Evolutionary conservation across 2,797 vertebrate species (phyloP), one percentile per base, ranked within the genome.

Genomic region (Odontamblyopus lacepedii): DNA sequence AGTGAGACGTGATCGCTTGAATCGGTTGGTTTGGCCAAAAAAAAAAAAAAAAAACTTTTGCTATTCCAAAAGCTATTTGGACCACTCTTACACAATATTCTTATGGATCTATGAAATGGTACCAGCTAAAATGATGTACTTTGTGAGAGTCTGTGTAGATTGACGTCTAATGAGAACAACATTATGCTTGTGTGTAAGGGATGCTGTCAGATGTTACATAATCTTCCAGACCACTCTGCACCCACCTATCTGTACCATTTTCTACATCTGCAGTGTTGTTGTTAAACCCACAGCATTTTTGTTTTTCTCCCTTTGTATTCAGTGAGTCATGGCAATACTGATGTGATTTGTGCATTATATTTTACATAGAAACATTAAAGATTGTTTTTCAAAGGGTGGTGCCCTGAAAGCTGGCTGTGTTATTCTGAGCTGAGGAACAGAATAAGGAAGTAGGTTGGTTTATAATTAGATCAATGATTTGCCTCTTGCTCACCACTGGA

Each of bases 381-480:
- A 63, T 78, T 55, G 81, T 68, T 76, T 53, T 83, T 69, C 64
- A 76, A 82, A 65, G 41, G 4, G 13, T 76, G 6, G 26, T 73
- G 67, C 23, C 48, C 55, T 83, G 74, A 79, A 83, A 89, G 87
- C 83, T 78, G 79, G 68, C 66, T 53, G 57, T 74, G 75, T 84
- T 88, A 83, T 88, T 88, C 79, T 83, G 63, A 85, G 83, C 79
- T 41, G 38, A 72, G 55, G 69, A 69, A 78, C 76, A 72, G 61
- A 72, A 62, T 51, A 73, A 72, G 78, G 78, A 89, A 87, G 77
- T 87, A 87, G 91, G 89, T 81, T 88, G 87, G 77, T 65, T 80
- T 91, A 90, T 90, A 88, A 92, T 89, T 91, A 91, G 89, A 77
- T 62, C 74, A 67, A 41, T 79, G 69, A 82, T 89, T 86, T 87